A percentile compares a stretch with the other conserved stretches of the same genome.
Conservation (phyloP, 2,113 vertebrate species). For the Typhlomys cinereus region DNA sequence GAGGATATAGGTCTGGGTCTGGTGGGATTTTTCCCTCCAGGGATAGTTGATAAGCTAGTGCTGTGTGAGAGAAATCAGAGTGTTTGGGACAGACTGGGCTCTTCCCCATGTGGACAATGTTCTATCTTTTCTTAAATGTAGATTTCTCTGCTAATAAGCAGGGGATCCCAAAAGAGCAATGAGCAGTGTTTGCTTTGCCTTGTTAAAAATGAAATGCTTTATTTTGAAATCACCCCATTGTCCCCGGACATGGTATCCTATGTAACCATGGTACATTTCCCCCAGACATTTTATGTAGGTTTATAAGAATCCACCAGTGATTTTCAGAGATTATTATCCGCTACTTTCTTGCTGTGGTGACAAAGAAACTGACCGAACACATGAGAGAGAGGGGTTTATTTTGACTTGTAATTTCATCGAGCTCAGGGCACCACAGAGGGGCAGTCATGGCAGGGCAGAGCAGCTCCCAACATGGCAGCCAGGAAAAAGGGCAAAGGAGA, state of each 20-base stretch:
- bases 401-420: background rate
- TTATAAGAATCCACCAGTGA: background rate
- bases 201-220: background rate
- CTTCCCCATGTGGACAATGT: background rate
- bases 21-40: background rate
- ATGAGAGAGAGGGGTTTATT: background rate
- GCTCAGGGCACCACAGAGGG: background rate
- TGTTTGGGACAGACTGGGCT: too few relatives aligned
- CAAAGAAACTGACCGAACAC: background rate
- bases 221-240: background rate
- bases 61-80: background rate
- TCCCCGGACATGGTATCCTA: background rate
- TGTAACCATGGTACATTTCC: accelerated
- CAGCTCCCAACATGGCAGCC: background rate
- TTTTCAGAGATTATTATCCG: background rate
- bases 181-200: background rate
- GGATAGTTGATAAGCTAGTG: background rate
- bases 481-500: background rate
- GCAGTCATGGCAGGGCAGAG: background rate
- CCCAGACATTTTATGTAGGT: background rate
- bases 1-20: background rate
- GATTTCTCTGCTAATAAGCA: background rate
- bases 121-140: background rate
- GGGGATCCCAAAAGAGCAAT: background rate
- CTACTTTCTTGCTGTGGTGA: background rate